Conservation (phyloP, 2,888 invertebrate genomes). For the Drosophila rubida region DNA sequence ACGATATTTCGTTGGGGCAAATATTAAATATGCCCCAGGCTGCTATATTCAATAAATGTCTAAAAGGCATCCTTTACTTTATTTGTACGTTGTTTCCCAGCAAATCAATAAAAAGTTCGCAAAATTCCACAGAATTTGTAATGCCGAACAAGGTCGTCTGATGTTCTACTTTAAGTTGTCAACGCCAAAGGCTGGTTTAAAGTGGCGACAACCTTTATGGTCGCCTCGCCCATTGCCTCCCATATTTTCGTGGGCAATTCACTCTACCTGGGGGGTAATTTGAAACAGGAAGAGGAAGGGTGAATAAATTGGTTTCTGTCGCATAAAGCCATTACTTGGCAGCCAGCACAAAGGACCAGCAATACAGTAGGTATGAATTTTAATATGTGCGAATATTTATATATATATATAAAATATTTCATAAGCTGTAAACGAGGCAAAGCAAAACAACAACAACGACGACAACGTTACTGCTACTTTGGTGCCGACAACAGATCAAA, state of each 20-base stretch:
- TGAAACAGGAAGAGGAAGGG: conserved; percentile 70
- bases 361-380: conserved; percentile 58
- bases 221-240: neutral
- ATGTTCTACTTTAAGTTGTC: conserved; percentile 21
- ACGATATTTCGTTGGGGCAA: no score
- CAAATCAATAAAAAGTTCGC: conserved; percentile 10
- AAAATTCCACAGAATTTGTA: neutral
- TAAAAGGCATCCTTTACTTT: neutral
- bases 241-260: conserved; percentile 26
- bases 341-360: conserved; percentile 45
- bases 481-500: conserved; percentile 44
- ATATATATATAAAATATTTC: conserved; percentile 51
- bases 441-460: conserved; percentile 24
- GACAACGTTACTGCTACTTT: conserved; percentile 3
- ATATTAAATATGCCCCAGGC: no score
- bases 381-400: conserved; percentile 73
- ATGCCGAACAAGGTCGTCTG: neutral
- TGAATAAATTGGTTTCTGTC: conserved; percentile 76
- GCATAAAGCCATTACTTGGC: conserved; percentile 71
- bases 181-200: conserved; percentile 29
- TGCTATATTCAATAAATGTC: no score
- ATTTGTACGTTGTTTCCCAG: neutral
- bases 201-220: conserved; percentile 11
- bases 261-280: conserved; percentile 43
- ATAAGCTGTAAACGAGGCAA: conserved; percentile 47